These are phyloP conservation scores for Lampropteryx suffumata DNA, from an alignment of 2,888 invertebrate species.

Conservation along the genomic window DNA sequence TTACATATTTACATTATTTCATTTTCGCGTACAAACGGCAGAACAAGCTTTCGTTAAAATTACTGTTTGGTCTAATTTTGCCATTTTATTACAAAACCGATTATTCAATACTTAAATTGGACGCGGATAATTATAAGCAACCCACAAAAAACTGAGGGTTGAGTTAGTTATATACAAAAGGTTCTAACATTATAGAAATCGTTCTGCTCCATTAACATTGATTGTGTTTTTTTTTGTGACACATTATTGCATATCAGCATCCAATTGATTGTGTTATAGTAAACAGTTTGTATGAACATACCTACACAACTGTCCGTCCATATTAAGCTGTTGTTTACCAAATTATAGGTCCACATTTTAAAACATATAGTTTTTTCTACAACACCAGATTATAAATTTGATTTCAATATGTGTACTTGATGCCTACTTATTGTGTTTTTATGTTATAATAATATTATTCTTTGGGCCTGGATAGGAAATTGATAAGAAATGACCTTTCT, in stretches of 20 bases:
- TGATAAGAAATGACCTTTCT: slow-evolving; percentile 23
- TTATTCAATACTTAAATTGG: too few relatives aligned
- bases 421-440: slow-evolving; percentile 1
- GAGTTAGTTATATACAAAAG: too few relatives aligned
- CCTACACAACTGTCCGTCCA: slow-evolving; percentile 23
- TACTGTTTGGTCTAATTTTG: too few relatives aligned
- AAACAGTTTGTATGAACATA: slow-evolving; percentile 18
- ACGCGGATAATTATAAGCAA: too few relatives aligned
- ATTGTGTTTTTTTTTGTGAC: not conserved
- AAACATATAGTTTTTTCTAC: not conserved
- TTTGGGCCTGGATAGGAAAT: slow-evolving; percentile 22
- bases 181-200: too few relatives aligned
- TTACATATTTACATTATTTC: not conserved
- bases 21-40: too few relatives aligned
- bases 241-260: too few relatives aligned
- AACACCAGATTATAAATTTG: too few relatives aligned
- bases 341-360: slow-evolving; percentile 6
- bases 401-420: not conserved
- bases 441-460: slow-evolving; percentile 20
- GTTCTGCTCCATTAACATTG: too few relatives aligned
- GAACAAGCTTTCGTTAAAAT: too few relatives aligned
- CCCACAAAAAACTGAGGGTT: too few relatives aligned
- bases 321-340: slow-evolving; percentile 1
- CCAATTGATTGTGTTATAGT: slow-evolving; percentile 2
- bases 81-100: too few relatives aligned